Percentiles rank a stretch among this genome's conserved stretches.
Evolutionary conservation across 2,888 invertebrate genomes (phyloP).

Genomic region (Poecilobothrus nobilitatus): DNA sequence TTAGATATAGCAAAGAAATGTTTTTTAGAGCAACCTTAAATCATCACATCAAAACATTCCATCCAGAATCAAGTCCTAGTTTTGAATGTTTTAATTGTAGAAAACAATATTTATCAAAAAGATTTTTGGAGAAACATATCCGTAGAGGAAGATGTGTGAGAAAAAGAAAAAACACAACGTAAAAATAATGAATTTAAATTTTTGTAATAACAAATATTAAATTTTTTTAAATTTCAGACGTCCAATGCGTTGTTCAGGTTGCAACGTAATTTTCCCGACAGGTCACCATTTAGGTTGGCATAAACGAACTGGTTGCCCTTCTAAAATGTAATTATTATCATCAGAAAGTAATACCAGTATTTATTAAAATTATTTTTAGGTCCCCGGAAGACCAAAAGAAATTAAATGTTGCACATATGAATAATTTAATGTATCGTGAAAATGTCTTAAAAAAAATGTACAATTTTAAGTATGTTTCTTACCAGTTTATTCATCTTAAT

Average conservation of each 20-base stretch:
- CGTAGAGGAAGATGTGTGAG: slow-evolving; percentile 42
- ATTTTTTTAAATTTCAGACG: slow-evolving; percentile 28
- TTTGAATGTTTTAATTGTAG: slow-evolving; percentile 42
- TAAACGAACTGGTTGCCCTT: slow-evolving; percentile 42
- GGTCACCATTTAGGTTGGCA: slow-evolving; percentile 44
- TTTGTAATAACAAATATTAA: neutral
- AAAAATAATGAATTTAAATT: slow-evolving; percentile 22
- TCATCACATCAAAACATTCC: slow-evolving; percentile 39
- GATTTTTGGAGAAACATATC: slow-evolving; percentile 42
- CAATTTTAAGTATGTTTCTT: neutral
- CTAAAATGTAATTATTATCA: slow-evolving; percentile 21
- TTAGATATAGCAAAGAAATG: slow-evolving; percentile 26
- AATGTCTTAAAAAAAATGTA: slow-evolving; percentile 8
- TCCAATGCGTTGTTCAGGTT: slow-evolving; percentile 43
- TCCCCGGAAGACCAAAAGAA: neutral
- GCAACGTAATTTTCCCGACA: slow-evolving; percentile 40
- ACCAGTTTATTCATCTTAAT: neutral
- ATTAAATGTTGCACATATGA: neutral
- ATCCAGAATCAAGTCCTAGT: slow-evolving; percentile 38
- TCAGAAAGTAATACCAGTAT: neutral
- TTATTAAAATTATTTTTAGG: neutral
- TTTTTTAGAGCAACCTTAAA: slow-evolving; percentile 16
- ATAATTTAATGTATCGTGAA: slow-evolving; percentile 10
- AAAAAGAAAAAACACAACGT: slow-evolving; percentile 42
- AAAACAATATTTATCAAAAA: slow-evolving; percentile 42